A percentile compares a stretch with the other conserved stretches of the same genome.
Evolutionary conservation across 2,113 vertebrate species (phyloP).

Genomic region (Catharus fuscescens): DNA sequence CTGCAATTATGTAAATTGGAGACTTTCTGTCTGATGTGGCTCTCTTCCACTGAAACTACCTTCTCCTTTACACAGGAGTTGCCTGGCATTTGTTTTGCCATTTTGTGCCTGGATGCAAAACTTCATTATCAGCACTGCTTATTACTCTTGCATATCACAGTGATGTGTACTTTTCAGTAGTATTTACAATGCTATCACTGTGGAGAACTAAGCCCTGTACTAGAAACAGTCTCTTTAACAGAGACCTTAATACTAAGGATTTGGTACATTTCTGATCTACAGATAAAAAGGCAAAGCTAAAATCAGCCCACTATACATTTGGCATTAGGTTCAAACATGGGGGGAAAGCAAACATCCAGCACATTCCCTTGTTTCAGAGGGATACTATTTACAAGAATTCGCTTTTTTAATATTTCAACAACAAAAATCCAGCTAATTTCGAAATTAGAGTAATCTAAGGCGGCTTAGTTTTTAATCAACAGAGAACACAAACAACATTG

Average conservation of each 20-base stretch:
- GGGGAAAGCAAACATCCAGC: slow-evolving; percentile 23
- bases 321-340: slow-evolving; percentile 7
- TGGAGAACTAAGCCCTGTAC: slow-evolving; percentile 47
- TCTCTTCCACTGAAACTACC: not conserved
- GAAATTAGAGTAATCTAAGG: slow-evolving; percentile 64
- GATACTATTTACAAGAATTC: slow-evolving; percentile 57
- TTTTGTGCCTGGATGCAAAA: slow-evolving; percentile 25
- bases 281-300: slow-evolving; percentile 49
- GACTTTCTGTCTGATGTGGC: not conserved
- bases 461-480: slow-evolving; percentile 48
- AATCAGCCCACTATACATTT: not conserved
- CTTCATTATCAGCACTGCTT: not conserved
- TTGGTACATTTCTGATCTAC: slow-evolving; percentile 23
- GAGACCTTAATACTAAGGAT: slow-evolving; percentile 18
- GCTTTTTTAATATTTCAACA: slow-evolving; percentile 53
- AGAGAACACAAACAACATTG: slow-evolving; percentile 56
- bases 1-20: not conserved
- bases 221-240: slow-evolving; percentile 19
- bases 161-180: slow-evolving; percentile 39
- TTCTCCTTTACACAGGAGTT: slow-evolving; percentile 8
- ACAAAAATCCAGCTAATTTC: slow-evolving; percentile 45
- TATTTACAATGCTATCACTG: slow-evolving; percentile 50
- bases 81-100: slow-evolving; percentile 1
- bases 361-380: slow-evolving; percentile 9
- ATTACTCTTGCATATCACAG: slow-evolving; percentile 56